Conservation (phyloP, 2,113 vertebrate species). For the Ceyx melanurus region DNA sequence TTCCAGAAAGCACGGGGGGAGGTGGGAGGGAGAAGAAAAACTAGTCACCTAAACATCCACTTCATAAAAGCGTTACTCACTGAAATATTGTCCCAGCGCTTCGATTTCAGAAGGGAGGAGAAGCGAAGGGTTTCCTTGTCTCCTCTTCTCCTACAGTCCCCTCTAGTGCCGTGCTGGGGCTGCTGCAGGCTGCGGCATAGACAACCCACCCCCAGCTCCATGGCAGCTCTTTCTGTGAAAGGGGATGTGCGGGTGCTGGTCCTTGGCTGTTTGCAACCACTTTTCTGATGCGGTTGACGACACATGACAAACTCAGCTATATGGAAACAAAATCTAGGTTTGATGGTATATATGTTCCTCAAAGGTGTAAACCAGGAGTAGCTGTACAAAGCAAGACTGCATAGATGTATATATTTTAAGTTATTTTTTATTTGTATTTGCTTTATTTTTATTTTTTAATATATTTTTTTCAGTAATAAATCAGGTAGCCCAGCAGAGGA, state of each 20-base stretch:
- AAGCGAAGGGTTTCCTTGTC: not conserved
- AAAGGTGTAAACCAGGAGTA: slow-evolving; percentile 69
- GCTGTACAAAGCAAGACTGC: not conserved
- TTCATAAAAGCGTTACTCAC: not conserved
- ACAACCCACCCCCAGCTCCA: not conserved
- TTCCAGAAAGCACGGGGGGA: not conserved
- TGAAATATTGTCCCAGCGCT: not conserved
- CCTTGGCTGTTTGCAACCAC: slow-evolving; percentile 96
- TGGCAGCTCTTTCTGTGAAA: slow-evolving; percentile 84
- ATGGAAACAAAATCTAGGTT: slow-evolving; percentile 86
- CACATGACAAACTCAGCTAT: slow-evolving; percentile 95
- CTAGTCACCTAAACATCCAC: not conserved
- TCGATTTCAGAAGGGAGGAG: not conserved
- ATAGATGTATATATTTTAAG: not conserved
- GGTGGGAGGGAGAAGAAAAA: too few species aligned
- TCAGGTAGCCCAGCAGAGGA: not conserved
- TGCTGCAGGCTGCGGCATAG: not conserved
- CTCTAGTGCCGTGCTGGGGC: slow-evolving; percentile 42
- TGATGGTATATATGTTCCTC: slow-evolving; percentile 66
- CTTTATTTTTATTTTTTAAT: not conserved
- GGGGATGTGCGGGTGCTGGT: slow-evolving; percentile 85
- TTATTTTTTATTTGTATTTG: not conserved
- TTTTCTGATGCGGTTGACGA: slow-evolving; percentile 99
- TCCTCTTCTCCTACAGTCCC: slow-evolving; percentile 39
- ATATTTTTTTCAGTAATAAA: not conserved